Evolutionary conservation across 2,113 vertebrate genomes (phyloP).

Genomic region (Phaethon lepturus): DNA sequence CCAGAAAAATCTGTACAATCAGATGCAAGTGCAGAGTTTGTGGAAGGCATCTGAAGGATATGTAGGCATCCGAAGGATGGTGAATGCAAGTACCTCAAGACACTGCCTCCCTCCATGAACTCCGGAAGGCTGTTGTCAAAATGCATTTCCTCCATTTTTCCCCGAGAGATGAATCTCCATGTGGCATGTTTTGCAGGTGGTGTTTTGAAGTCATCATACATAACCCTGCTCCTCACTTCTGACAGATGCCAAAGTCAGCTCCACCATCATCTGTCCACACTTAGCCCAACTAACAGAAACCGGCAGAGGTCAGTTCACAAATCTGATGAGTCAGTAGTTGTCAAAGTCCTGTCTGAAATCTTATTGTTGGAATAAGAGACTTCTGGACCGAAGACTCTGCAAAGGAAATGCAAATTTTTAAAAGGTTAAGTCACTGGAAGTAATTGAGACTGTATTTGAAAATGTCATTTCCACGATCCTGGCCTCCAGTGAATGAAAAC

Average conservation of each 20-base stretch:
- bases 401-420: neutral
- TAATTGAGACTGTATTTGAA: neutral
- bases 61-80: neutral
- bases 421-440: neutral
- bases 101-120: neutral
- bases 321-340: neutral
- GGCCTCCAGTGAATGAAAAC: neutral
- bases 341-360: neutral
- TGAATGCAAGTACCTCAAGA: rapidly evolving
- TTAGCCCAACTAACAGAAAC: neutral
- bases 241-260: neutral
- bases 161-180: neutral
- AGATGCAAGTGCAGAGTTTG: neutral
- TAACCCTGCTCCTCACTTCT: neutral
- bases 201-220: neutral
- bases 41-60: neutral
- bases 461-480: neutral
- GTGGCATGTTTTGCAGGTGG: neutral
- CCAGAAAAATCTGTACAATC: neutral
- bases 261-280: neutral
- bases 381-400: neutral
- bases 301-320: neutral
- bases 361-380: neutral
- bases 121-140: neutral
- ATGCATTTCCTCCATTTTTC: neutral